These are phyloP conservation scores for Drosophila nebulosa DNA, from an alignment of 1,140 invertebrate genomes.

Conservation along the genomic window DNA sequence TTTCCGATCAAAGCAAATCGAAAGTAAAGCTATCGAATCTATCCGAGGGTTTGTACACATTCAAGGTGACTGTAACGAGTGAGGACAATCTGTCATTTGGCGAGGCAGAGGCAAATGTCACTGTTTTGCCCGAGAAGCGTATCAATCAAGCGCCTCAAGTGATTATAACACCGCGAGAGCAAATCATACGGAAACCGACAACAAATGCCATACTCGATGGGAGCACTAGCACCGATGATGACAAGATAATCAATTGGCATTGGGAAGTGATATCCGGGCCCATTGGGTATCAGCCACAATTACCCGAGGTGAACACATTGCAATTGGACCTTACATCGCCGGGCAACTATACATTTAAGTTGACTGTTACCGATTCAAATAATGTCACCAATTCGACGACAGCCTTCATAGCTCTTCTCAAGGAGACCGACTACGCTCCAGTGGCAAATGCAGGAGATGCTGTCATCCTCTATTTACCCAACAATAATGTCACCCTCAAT, in stretches of 20 bases:
- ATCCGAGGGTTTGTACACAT: conserved; percentile 92
- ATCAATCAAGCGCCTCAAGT: conserved; percentile 93
- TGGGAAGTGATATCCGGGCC: conserved; percentile 95
- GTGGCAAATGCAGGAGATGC: conserved; percentile 96
- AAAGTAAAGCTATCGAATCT: conserved; percentile 89
- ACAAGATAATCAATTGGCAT: conserved; percentile 91
- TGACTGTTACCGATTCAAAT: conserved; percentile 96
- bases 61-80: conserved; percentile 91
- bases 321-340: conserved; percentile 90
- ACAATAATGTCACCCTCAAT: conserved; percentile 93
- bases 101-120: conserved; percentile 93
- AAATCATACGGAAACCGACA: conserved; percentile 94
- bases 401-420: conserved; percentile 94
- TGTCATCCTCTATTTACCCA: conserved; percentile 93
- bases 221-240: conserved; percentile 87
- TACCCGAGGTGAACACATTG: conserved; percentile 90
- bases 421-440: conserved; percentile 96
- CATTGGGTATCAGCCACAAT: conserved; percentile 90
- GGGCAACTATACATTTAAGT: conserved; percentile 96
- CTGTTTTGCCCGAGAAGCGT: conserved; percentile 93
- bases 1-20: conserved; percentile 92
- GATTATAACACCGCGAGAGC: conserved; percentile 90
- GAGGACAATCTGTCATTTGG: conserved; percentile 86
- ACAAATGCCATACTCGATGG: conserved; percentile 94
- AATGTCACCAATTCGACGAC: conserved; percentile 92